Percentiles rank a stretch among this genome's conserved stretches.
Evolutionary conservation across 2,113 vertebrate species (phyloP).

Genomic region (Gulo gulo): DNA sequence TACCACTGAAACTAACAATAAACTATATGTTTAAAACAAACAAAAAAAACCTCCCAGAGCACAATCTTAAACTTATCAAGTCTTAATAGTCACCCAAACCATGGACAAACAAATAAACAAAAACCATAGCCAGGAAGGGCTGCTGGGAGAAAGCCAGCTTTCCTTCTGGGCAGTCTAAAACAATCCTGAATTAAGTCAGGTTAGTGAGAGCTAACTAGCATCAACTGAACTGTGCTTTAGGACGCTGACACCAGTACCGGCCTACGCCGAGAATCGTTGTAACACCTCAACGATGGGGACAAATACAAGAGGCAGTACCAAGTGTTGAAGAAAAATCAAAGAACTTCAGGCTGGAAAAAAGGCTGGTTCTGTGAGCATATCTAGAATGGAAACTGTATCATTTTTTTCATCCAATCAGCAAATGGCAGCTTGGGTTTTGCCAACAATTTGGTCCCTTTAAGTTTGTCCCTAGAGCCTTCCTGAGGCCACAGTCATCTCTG

Average conservation of each 20-base stretch:
- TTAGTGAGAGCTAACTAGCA: not conserved
- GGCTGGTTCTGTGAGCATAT: not conserved
- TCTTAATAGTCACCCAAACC: slow-evolving; percentile 34
- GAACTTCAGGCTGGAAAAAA: not conserved
- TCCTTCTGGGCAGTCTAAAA: not conserved
- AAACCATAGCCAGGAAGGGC: not conserved
- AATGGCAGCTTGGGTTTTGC: not conserved
- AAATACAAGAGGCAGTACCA: not conserved
- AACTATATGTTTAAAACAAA: not conserved
- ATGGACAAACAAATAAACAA: not conserved
- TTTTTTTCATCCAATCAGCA: not conserved
- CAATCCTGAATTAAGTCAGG: not conserved
- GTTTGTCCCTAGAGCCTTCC: not conserved
- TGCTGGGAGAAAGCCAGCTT: not conserved
- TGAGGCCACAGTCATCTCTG: not conserved
- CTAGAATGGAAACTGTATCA: not conserved
- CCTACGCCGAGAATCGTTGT: not conserved
- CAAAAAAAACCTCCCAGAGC: not conserved
- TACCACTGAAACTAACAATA: not conserved
- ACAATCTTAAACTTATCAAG: not conserved
- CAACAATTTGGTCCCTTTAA: not conserved
- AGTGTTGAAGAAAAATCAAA: not conserved
- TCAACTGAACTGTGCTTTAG: not conserved
- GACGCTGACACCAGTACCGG: not conserved
- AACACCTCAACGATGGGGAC: not conserved